phyloP scores from a whole-genome alignment of 2,888 invertebrate genomes.

The Atherix ibis region DNA sequence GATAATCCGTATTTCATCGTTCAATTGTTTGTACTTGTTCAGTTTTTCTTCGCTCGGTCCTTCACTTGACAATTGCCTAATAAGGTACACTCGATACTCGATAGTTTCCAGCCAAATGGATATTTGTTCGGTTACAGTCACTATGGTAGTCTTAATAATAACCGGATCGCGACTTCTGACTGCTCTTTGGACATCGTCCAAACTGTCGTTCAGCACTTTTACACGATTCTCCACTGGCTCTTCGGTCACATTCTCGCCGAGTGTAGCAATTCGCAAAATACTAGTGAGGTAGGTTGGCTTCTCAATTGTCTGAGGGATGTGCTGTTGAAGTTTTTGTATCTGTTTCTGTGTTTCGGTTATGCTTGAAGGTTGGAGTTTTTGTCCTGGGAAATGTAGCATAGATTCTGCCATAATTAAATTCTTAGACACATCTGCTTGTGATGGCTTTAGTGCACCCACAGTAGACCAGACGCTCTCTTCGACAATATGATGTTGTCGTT shows the following conservation, averaged over 20 bases:
- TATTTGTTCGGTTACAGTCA: slow-evolving; percentile 63
- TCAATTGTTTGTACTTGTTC: slow-evolving; percentile 43
- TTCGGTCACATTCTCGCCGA: slow-evolving; percentile 39
- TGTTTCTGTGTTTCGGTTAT: slow-evolving; percentile 35
- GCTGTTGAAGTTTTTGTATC: slow-evolving; percentile 38
- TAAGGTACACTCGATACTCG: slow-evolving; percentile 57
- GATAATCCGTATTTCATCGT: slow-evolving; percentile 48
- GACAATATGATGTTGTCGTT: slow-evolving; percentile 17
- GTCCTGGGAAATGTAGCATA: slow-evolving; percentile 5
- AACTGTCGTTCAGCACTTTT: slow-evolving; percentile 39
- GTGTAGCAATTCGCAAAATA: slow-evolving; percentile 43
- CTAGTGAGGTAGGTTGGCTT: slow-evolving; percentile 42
- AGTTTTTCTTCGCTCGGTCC: slow-evolving; percentile 44
- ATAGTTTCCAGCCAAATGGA: slow-evolving; percentile 75
- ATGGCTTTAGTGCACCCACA: slow-evolving; percentile 11
- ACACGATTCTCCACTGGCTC: slow-evolving; percentile 39
- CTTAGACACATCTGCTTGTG: slow-evolving; percentile 9
- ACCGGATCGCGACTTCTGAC: slow-evolving; percentile 40
- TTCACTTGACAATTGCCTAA: slow-evolving; percentile 39
- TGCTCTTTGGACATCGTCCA: slow-evolving; percentile 32
- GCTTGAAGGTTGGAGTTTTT: slow-evolving; percentile 6
- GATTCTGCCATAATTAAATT: slow-evolving; percentile 7
- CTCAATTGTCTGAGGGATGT: slow-evolving; percentile 37
- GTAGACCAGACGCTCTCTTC: slow-evolving; percentile 20
- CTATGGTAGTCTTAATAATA: slow-evolving; percentile 50